Conservation (phyloP, 2,797 vertebrate species). For the Eurystomus glaucurus region DNA sequence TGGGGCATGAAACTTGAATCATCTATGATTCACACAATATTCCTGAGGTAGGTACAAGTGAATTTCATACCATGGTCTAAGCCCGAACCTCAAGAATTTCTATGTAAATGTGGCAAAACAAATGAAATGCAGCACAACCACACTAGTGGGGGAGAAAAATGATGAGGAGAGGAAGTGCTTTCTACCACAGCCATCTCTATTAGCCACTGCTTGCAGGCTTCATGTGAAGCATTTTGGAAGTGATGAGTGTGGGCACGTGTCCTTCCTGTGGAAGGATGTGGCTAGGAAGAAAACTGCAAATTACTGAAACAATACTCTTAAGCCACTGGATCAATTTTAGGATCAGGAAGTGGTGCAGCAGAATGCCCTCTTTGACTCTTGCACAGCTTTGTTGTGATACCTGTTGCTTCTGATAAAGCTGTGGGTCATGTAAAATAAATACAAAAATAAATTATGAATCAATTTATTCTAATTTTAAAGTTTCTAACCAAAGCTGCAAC, state of each 20-base stretch:
- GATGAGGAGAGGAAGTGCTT: no score
- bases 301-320: background rate
- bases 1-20: background rate
- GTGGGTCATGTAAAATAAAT: background rate
- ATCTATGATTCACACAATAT: background rate
- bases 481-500: background rate
- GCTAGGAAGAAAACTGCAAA: background rate
- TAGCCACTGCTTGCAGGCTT: background rate
- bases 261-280: background rate
- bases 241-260: fast-evolving
- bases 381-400: background rate
- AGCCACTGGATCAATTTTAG: background rate
- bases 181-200: background rate
- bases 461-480: background rate
- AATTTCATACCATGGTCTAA: background rate
- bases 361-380: background rate
- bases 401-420: background rate
- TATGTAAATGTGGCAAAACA: no score
- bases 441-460: background rate
- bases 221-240: background rate
- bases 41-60: background rate
- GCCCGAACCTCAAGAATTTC: no score
- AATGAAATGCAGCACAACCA: no score
- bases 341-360: background rate
- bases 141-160: no score